Evolutionary conservation across 1,140 invertebrate species (phyloP).

Genomic region (Pseudomyrmex dendroicus): DNA sequence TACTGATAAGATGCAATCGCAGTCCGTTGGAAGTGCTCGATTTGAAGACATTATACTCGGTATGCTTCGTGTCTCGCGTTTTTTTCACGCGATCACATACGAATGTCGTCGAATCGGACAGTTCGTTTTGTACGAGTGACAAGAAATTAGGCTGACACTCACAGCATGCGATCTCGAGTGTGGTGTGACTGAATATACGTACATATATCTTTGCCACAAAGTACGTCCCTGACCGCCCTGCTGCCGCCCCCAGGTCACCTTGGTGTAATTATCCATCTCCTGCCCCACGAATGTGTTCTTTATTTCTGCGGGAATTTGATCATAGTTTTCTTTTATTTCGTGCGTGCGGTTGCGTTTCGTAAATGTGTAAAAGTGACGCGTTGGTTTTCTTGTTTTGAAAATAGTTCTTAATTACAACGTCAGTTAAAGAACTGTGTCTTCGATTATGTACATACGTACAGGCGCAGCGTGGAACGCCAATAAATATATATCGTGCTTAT

Average conservation of each 20-base stretch:
- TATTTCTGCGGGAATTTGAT: slow-evolving; percentile 22
- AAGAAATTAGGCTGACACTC: slow-evolving; percentile 9
- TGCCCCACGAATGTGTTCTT: slow-evolving; percentile 69
- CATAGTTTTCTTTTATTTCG: neutral
- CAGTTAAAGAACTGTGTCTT: slow-evolving; percentile 14
- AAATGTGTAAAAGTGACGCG: slow-evolving; percentile 11
- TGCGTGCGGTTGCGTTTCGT: slow-evolving; percentile 14
- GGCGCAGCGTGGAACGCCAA: neutral
- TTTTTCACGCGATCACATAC: neutral
- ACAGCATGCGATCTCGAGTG: slow-evolving; percentile 60
- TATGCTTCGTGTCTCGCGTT: neutral
- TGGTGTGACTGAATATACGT: slow-evolving; percentile 42
- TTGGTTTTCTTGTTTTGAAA: neutral
- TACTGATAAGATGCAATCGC: neutral
- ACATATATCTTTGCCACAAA: slow-evolving; percentile 80
- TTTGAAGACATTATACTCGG: neutral
- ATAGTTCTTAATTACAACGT: slow-evolving; percentile 6
- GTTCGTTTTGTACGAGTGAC: neutral
- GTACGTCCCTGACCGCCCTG: slow-evolving; percentile 82
- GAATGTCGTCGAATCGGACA: slow-evolving; percentile 30
- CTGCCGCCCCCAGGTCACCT: slow-evolving; percentile 80
- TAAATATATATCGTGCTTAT: no score
- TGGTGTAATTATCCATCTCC: slow-evolving; percentile 72
- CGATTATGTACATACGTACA: neutral
- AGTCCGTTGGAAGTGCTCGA: neutral